Percentiles rank a stretch among this genome's conserved stretches.
Conservation (phyloP, 2,797 vertebrate genomes). For the Leptodactylus fallax region DNA sequence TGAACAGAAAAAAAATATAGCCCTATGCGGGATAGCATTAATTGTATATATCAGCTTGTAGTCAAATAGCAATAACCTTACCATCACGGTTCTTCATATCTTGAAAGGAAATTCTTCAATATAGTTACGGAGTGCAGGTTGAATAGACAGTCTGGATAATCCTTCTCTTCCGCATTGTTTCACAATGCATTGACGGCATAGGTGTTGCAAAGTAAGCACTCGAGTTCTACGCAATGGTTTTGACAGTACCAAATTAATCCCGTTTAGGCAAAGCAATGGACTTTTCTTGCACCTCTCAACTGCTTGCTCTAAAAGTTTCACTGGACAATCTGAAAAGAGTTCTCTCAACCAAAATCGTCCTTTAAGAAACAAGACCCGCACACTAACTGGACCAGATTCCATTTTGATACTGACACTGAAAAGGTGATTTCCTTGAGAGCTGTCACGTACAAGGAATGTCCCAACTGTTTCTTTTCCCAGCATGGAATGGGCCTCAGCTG, state of each 20-base stretch:
- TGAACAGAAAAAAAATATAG: too few relatives aligned
- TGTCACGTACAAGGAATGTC: constrained; percentile 76
- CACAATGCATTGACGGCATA: constrained; percentile 66
- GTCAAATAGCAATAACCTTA: neutral
- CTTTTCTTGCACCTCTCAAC: constrained; percentile 67
- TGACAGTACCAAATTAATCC: constrained; percentile 67
- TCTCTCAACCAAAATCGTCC: constrained; percentile 72
- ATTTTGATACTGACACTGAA: constrained; percentile 71
- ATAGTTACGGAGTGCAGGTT: constrained; percentile 47
- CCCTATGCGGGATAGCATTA: too few relatives aligned
- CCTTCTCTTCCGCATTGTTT: neutral
- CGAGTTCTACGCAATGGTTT: constrained; percentile 70
- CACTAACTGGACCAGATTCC: constrained; percentile 65
- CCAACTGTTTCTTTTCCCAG: constrained; percentile 69
- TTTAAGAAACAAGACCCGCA: constrained; percentile 72
- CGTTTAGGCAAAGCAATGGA: constrained; percentile 68
- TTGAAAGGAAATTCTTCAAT: constrained; percentile 63
- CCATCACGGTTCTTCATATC: constrained; percentile 35
- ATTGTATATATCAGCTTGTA: neutral
- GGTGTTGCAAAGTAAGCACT: constrained; percentile 44
- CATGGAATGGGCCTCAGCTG: constrained; percentile 72
- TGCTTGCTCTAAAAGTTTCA: constrained; percentile 70
- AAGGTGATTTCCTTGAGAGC: constrained; percentile 72
- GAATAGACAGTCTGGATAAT: constrained; percentile 40
- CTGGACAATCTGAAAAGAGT: constrained; percentile 68